Base-by-base conservation (phyloP, 2,797 vertebrate genomes). In the Tapera naevia region DNA sequence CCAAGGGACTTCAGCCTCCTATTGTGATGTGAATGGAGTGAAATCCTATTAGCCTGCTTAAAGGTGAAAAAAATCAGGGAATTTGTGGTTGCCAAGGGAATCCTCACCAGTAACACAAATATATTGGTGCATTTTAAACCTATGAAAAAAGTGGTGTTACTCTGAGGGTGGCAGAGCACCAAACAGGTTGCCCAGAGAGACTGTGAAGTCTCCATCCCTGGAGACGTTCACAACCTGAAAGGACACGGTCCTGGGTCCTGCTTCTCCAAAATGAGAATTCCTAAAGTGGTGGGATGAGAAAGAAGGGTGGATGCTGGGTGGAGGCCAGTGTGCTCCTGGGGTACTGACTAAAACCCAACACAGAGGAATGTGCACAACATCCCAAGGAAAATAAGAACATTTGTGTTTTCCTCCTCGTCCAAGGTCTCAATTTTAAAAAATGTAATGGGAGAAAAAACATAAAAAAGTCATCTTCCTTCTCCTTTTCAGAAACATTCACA, bases 61-160 rank as follows among this genome's bases (percentile, higher is more conserved):
- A 67, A 28, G 18, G n/a, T 48, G 14, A 88, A 67, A 46, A 37
- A 70, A 66, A 21, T 6, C 11, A 17, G 15, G 35, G 3, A 43
- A 67, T 81, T 33, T 21, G 12, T 6, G 24, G 50, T 69, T 48
- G 67, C 16, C 14, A 7, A 8, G 19, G 17, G 45, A 82, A 73
- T 60, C 51, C 71, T 65, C 57, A 19, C n/a, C 53, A 53, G 48
- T 17, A 43, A 22, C 9, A 24, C 8, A 33, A 67, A n/a, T 7
- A 33, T 4, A 32, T 2, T 0, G 0, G 22, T 10, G 25, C 13
- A 5, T 70, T 69, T 70, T 21, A 35, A 80, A 51, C 12, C 21
- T 16, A 12, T 67, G 17, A 39, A 80, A 75, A 60, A 56, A 23
- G 2, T 3, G 14, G 7, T 22, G 72, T 54, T 37, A 7, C 22